Evolutionary conservation across 2,888 invertebrate species (phyloP), one percentile per base, ranked within the genome.

Genomic region (Troides helena): DNA sequence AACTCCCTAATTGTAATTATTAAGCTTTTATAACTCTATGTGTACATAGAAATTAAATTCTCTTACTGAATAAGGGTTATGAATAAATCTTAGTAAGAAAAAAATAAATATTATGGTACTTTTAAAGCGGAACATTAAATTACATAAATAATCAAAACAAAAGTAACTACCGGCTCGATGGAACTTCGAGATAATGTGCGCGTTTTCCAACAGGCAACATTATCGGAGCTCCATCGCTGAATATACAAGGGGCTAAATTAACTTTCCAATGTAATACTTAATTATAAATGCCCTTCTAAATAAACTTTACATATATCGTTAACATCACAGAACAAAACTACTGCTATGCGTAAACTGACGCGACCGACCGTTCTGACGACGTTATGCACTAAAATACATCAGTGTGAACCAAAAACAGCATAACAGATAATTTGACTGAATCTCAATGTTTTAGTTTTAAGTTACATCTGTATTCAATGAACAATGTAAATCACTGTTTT

Each of bases 261-360:
- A 69, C 64, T 61, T 68, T 70, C 70, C 71, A 72, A 75, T 73
- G 72, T 79, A 81, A 81, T 79, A 81, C 80, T 81, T 81, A 81
- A 81, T 76, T 74, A 80, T 80, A 82, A 81, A 82, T 83, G 83
- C 81, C 81, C 79, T 77, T 78, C 77, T 78, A 81, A 81, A 82
- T 80, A 76, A 82, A 81, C 79, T 80, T 80, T 82, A 80, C 83
- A 83, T 82, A 83, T 84, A 85, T 83, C 82, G 82, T 84, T 86
- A 87, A 85, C 85, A 88, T 88, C 89, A 88, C 88, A 89, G 88
- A 89, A 88, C 84, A 85, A 85, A 87, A 86, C 85, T 85, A 85
- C 83, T 82, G 81, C 85, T 84, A 84, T 83, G 85, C 85, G 77
- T 75, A 75, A 76, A 75, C 73, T 72, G 72, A 75, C 72, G 72